phyloP scores from a whole-genome alignment of 2,888 invertebrate species.

The Apoda limacodes region DNA sequence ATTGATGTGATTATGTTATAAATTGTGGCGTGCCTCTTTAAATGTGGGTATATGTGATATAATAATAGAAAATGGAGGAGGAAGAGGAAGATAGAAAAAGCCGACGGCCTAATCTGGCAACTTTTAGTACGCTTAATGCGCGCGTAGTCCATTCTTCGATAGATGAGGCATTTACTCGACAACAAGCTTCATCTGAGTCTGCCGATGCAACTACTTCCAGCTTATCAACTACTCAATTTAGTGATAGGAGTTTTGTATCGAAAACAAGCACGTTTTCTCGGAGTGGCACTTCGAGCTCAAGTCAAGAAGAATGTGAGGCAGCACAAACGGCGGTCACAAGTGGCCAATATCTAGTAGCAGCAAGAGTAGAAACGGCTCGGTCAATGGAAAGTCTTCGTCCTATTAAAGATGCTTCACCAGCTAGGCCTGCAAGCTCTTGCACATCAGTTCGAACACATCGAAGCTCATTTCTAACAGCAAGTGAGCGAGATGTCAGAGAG shows the following conservation, averaged over 20 bases:
- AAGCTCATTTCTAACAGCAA: conserved; percentile 74
- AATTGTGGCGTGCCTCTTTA: conserved; percentile 41
- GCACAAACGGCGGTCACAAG: conserved; percentile 57
- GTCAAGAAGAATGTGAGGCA: conserved; percentile 76
- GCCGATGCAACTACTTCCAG: conserved; percentile 65
- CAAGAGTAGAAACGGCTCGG: conserved; percentile 70
- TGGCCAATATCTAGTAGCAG: conserved; percentile 66
- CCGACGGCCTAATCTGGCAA: conserved; percentile 45
- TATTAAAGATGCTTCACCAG: conserved; percentile 64
- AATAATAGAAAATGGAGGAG: conserved; percentile 59
- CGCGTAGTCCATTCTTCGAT: conserved; percentile 50
- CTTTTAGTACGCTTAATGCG: conserved; percentile 44
- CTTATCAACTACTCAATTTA: conserved; percentile 55
- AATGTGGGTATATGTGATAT: conserved; percentile 25
- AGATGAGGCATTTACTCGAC: conserved; percentile 44
- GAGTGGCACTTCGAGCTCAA: conserved; percentile 75
- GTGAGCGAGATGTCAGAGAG: conserved; percentile 76
- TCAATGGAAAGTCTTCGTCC: conserved; percentile 80
- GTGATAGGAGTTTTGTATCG: conserved; percentile 63
- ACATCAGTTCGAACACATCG: conserved; percentile 62
- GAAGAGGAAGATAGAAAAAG: conserved; percentile 54
- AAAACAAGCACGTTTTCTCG: conserved; percentile 65
- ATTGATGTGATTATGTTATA: conserved; percentile 35
- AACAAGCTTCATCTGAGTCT: conserved; percentile 69
- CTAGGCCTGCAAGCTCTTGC: conserved; percentile 65